These are phyloP conservation scores for Drusus annulatus DNA, from an alignment of 1,140 invertebrate genomes.

Conservation along the genomic window DNA sequence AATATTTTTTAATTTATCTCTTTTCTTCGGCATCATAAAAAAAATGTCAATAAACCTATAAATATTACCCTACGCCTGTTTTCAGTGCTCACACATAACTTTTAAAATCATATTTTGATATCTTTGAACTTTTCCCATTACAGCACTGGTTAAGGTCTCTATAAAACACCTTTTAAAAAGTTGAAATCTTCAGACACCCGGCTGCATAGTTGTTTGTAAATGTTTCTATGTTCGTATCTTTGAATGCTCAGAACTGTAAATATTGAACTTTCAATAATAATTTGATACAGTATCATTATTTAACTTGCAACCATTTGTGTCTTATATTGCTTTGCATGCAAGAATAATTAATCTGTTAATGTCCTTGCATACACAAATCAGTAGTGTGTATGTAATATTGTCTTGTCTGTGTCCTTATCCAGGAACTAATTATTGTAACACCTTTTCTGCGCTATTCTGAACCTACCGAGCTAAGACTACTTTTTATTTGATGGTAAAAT, in stretches of 20 bases:
- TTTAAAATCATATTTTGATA: no score
- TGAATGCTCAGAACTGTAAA: slow-evolving; percentile 6
- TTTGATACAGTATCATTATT: slow-evolving; percentile 3
- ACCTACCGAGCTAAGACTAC: no score
- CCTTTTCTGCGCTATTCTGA: no score
- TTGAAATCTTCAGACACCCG: neutral
- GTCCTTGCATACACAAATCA: slow-evolving; percentile 1
- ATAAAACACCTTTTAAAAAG: neutral
- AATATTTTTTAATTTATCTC: no score
- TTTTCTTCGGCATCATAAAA: no score
- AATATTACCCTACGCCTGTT: no score
- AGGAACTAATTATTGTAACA: no score
- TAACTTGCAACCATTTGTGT: slow-evolving; percentile 35
- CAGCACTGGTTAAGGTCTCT: no score
- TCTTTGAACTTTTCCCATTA: no score
- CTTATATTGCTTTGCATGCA: slow-evolving; percentile 19
- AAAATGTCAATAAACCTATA: no score
- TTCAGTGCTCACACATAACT: no score
- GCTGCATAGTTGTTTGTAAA: slow-evolving; percentile 5
- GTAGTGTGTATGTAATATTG: slow-evolving; percentile 29
- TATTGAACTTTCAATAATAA: slow-evolving; percentile 5
- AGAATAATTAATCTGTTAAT: slow-evolving; percentile 22
- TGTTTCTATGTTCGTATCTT: slow-evolving; percentile 2
- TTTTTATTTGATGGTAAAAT: no score
- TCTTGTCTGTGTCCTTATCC: neutral